phyloP scores from a whole-genome alignment of 2,888 invertebrate genomes.

The Sabatieria punctata region DNA sequence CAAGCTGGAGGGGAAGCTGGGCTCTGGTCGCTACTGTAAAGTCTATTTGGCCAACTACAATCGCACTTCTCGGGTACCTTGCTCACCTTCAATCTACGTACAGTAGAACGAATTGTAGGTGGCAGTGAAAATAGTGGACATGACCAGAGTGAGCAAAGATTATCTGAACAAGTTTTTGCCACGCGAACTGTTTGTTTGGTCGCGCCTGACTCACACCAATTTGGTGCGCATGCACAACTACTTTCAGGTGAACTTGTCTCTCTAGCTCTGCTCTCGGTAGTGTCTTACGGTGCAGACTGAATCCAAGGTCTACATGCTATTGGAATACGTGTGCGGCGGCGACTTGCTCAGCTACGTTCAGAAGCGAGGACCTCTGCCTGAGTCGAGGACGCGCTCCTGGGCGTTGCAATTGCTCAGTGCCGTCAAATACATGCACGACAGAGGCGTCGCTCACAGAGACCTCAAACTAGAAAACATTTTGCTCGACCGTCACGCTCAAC shows the following conservation, averaged over 20 bases:
- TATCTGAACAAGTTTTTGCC: background rate
- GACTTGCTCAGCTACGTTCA: constrained; percentile 36
- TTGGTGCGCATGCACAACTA: background rate
- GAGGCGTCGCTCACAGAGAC: constrained; percentile 36
- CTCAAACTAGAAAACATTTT: constrained; percentile 39
- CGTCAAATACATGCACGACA: constrained; percentile 34
- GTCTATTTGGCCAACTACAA: too few relatives aligned
- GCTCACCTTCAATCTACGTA: too few relatives aligned
- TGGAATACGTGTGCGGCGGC: constrained; percentile 35
- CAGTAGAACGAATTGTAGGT: too few relatives aligned
- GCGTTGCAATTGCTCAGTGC: constrained; percentile 30
- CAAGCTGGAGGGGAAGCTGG: too few relatives aligned
- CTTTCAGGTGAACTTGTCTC: background rate
- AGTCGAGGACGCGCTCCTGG: constrained; percentile 31
- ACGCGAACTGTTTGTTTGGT: background rate
- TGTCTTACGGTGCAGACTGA: background rate
- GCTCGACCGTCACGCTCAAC: constrained; percentile 22
- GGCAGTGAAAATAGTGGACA: background rate
- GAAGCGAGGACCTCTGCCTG: constrained; percentile 32
- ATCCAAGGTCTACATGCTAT: constrained; percentile 28
- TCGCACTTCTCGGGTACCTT: too few relatives aligned
- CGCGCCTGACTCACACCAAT: background rate
- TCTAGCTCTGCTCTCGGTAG: background rate
- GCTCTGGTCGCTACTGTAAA: too few relatives aligned
- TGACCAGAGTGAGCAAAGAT: background rate